phyloP scores from a whole-genome alignment of 2,888 invertebrate species.

The Lasioglossum malachurum region DNA sequence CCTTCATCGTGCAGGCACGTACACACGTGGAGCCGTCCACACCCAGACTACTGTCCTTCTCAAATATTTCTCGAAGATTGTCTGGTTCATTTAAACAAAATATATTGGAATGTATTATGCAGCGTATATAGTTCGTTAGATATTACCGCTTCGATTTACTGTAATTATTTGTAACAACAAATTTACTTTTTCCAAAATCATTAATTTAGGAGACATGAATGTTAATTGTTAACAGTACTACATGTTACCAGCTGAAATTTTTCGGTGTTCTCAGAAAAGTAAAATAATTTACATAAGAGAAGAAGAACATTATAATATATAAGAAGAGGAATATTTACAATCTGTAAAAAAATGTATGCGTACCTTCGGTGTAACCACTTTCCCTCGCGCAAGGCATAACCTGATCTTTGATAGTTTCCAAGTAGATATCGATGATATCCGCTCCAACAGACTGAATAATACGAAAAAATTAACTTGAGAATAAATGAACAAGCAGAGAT shows the following conservation, averaged over 20 bases:
- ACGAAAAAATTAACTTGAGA: background rate
- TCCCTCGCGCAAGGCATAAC: constrained; percentile 3
- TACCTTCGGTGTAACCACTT: constrained; percentile 20
- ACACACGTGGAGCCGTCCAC: background rate
- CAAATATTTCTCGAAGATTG: background rate
- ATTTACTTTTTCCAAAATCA: too few species aligned
- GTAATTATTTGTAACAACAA: too few species aligned
- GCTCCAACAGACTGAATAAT: constrained; percentile 7
- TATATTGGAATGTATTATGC: background rate
- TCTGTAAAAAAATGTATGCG: background rate
- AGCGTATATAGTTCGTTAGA: background rate
- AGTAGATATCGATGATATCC: background rate
- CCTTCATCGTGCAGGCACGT: constrained; percentile 5
- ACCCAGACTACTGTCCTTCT: background rate
- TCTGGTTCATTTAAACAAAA: constrained; percentile 2
- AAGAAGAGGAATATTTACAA: too few species aligned
- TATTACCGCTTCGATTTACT: too few species aligned
- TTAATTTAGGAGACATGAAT: too few species aligned
- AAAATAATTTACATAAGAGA: too few species aligned
- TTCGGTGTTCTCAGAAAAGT: background rate
- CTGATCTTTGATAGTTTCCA: background rate
- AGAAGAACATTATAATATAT: too few species aligned
- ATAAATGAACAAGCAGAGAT: too few species aligned
- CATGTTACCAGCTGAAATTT: too few species aligned
- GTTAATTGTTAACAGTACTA: too few species aligned